Evolutionary conservation across 2,888 invertebrate genomes (phyloP), one percentile per base, ranked within the genome.

Genomic region (Lepetodrilus schrolli): DNA sequence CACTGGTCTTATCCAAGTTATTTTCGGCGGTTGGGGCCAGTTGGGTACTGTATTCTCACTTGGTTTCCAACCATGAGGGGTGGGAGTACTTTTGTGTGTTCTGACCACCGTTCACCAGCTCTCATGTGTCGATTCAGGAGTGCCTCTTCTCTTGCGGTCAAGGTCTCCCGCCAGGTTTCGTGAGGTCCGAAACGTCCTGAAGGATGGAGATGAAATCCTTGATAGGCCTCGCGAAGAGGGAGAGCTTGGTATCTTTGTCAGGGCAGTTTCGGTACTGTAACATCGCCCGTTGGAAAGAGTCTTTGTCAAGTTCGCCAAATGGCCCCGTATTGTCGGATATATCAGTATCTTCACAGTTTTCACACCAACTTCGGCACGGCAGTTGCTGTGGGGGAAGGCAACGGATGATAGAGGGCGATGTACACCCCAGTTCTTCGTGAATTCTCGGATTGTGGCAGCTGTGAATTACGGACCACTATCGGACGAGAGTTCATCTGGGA

Each of bases 11-110:
- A 13, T 37, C 38, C 38, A 7, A 37, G 7, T 37, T 37, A 13
- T 37, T 37, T n/a, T n/a, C n/a, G n/a, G 83, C 66, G 84, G 37
- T 37, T 5, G 37, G 37, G 37, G 5, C 37, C 37, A 10, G 37
- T 37, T 10, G 5, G 37, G 37, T 37, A 7, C 37, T 37, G 38
- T 37, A 13, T 7, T 37, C 0, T 0, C 7, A 13, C 13, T 10
- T 37, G 38, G 7, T 7, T 7, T 37, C 0, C 0, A 37, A 13
- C 13, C 13, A 13, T 13, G 38, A 37, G 38, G 7, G 38, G 0
- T 13, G 38, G 38, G 13, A 37, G 38, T 4, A n/a, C n/a, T 43
- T 43, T 37, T 0, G 38, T 37, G 38, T 37, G 38, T 13, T 37
- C 38, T 13, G 38, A 7, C 38, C 38, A 0, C 8, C 8, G 7